A percentile compares a stretch with the other conserved stretches of the same genome.
These are phyloP conservation scores for Hiodon alosoides DNA, from an alignment of 2,113 vertebrate genomes.

Conservation along the genomic window DNA sequence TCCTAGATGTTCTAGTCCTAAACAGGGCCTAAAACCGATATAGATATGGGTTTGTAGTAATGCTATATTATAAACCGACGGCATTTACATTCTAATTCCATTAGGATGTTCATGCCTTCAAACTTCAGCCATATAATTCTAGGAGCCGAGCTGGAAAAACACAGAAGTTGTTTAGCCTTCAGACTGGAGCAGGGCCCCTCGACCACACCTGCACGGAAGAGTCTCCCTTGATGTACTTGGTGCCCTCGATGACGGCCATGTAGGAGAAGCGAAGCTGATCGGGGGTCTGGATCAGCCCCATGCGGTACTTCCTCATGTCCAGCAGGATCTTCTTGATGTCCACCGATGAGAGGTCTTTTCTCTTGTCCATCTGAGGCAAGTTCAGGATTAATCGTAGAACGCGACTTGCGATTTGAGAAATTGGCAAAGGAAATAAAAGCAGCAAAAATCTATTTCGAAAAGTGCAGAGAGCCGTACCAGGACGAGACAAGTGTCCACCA, in stretches of 20 bases:
- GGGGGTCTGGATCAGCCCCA: constrained; percentile 96
- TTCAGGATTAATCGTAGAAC: background rate
- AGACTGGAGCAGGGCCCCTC: background rate
- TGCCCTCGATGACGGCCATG: constrained; percentile 94
- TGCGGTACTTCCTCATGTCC: constrained; percentile 88
- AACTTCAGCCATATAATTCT: background rate
- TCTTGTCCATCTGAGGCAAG: constrained; percentile 76
- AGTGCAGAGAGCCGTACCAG: constrained; percentile 64
- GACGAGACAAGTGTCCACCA: constrained; percentile 91
- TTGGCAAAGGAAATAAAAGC: background rate
- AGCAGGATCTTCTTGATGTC: constrained; percentile 89
- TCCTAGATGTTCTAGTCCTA: too few species aligned
- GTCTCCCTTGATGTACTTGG: constrained; percentile 74
- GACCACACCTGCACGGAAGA: constrained; percentile 70
- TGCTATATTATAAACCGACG: too few species aligned
- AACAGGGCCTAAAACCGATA: too few species aligned
- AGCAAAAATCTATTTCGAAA: background rate
- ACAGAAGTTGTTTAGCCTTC: background rate
- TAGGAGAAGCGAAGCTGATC: constrained; percentile 97
- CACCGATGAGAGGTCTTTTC: constrained; percentile 71
- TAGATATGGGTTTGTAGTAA: too few species aligned
- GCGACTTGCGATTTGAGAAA: background rate
- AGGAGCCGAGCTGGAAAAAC: background rate
- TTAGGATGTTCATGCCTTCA: background rate
- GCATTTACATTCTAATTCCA: too few species aligned